Percentiles rank a stretch among this genome's conserved stretches.
Conservation (phyloP, 2,113 vertebrate genomes). For the Pelecanoides urinatrix region DNA sequence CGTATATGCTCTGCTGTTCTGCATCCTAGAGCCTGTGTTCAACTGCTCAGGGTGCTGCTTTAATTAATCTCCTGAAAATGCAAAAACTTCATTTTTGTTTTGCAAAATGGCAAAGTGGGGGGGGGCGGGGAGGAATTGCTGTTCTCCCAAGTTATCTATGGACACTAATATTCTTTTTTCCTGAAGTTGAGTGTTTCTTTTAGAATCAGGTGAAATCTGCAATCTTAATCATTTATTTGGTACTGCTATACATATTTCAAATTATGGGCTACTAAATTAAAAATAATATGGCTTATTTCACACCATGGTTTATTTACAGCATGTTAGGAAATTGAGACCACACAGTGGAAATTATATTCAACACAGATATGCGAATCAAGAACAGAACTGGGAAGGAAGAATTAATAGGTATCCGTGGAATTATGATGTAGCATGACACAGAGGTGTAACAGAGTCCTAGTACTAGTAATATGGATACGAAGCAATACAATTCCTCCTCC, state of each 20-base stretch:
- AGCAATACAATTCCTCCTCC: background rate
- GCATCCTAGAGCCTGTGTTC: background rate
- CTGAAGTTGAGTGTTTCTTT: background rate
- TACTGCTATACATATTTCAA: background rate
- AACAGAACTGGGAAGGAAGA: background rate
- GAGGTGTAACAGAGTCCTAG: background rate
- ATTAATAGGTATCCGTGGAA: background rate
- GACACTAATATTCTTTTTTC: background rate
- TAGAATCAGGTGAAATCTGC: background rate
- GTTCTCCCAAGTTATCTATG: background rate
- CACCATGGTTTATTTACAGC: constrained; percentile 35
- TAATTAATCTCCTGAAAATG: background rate
- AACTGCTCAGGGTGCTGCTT: background rate
- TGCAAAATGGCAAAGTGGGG: background rate
- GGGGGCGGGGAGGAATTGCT: background rate
- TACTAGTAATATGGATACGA: background rate
- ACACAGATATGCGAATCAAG: background rate
- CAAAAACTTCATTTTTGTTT: background rate
- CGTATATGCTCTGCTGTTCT: background rate
- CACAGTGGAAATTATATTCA: background rate
- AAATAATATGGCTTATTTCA: constrained; percentile 17
- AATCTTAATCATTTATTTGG: background rate
- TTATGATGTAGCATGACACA: background rate
- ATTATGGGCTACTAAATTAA: constrained; percentile 18
- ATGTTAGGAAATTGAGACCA: background rate